Percentiles rank a stretch among this genome's conserved stretches.
These are phyloP conservation scores for Strigamia crassipes DNA, from an alignment of 2,888 invertebrate species.

Conservation along the genomic window DNA sequence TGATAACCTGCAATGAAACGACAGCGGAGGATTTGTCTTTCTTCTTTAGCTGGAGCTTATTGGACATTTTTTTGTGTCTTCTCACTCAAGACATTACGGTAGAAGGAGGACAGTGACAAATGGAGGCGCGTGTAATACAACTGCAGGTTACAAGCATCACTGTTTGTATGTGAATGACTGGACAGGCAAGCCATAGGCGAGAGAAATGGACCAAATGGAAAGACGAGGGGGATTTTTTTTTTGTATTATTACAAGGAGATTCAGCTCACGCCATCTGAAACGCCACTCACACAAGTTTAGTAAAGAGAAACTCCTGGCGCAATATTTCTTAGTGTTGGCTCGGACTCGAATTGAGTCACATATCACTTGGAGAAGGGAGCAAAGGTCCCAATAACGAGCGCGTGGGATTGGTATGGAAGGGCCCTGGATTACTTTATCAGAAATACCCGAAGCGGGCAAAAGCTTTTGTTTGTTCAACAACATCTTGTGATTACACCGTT, in stretches of 20 bases:
- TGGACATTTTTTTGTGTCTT: not conserved
- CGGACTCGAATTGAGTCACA: constrained; percentile 30
- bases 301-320: not conserved
- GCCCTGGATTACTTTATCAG: constrained; percentile 39
- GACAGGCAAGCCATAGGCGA: constrained; percentile 13
- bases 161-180: constrained; percentile 32
- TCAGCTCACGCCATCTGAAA: constrained; percentile 26
- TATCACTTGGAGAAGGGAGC: constrained; percentile 34
- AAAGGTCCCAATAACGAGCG: constrained; percentile 38
- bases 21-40: not conserved
- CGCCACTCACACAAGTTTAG: constrained; percentile 6
- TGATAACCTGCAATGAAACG: constrained; percentile 33
- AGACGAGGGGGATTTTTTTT: not conserved
- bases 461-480: constrained; percentile 35
- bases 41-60: not conserved
- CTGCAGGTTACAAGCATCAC: constrained; percentile 10
- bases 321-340: constrained; percentile 24
- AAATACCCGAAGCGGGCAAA: not conserved
- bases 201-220: not conserved
- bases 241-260: constrained; percentile 1
- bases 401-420: not conserved
- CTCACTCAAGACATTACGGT: constrained; percentile 6
- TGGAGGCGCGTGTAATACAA: constrained; percentile 28
- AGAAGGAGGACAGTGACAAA: constrained; percentile 13
- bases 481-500: not conserved